These are phyloP conservation scores for Uria lomvia DNA, from an alignment of 2,113 vertebrate genomes.

Conservation along the genomic window DNA sequence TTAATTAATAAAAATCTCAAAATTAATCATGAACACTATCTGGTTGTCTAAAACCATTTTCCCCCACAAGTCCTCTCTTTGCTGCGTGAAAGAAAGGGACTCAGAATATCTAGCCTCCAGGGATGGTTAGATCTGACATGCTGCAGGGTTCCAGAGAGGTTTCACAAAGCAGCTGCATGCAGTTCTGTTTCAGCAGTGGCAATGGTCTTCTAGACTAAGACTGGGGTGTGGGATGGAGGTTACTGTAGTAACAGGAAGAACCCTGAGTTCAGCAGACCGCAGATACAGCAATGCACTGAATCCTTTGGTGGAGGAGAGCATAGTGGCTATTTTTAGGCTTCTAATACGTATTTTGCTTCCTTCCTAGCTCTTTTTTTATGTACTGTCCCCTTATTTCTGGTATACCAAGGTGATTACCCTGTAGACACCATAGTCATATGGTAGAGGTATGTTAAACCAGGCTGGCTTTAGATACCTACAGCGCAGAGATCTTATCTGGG, in stretches of 20 bases:
- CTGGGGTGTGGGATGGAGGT: not conserved
- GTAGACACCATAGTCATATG: not conserved
- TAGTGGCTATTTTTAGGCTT: not conserved
- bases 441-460: not conserved
- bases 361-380: not conserved
- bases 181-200: not conserved
- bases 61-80: not conserved
- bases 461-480: not conserved
- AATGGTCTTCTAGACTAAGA: not conserved
- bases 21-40: not conserved
- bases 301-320: not conserved
- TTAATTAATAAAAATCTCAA: not conserved
- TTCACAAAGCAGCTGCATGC: not conserved
- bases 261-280: not conserved
- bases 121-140: not conserved
- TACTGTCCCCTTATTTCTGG: not conserved
- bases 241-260: not conserved
- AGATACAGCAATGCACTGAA: not conserved
- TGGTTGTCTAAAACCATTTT: not conserved
- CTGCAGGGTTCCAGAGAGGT: not conserved
- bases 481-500: not conserved
- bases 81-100: not conserved
- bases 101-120: not conserved
- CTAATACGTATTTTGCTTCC: not conserved
- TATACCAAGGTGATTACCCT: not conserved